Percentiles rank a stretch among this genome's conserved stretches.
These are phyloP conservation scores for Adrianichthys oophorus DNA, from an alignment of 2,797 vertebrate species.

Conservation along the genomic window DNA sequence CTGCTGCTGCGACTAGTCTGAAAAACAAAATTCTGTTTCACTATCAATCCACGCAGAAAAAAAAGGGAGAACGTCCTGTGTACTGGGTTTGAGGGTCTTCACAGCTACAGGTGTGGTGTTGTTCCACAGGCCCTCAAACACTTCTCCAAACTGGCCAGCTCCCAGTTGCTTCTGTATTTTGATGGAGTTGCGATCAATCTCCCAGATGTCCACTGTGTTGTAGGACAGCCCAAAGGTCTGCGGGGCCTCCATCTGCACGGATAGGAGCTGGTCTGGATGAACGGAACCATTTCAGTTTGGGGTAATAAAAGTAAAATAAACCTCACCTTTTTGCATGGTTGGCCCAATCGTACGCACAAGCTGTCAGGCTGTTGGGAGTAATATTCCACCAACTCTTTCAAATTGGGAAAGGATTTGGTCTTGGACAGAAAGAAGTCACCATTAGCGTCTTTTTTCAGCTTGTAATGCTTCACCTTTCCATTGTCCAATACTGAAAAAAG, in stretches of 20 bases:
- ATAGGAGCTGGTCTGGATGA: not conserved
- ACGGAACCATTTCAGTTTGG: not conserved
- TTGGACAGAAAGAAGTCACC: constrained; percentile 81
- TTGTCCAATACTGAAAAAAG: constrained; percentile 83
- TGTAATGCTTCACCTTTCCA: constrained; percentile 89
- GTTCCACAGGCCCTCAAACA: constrained; percentile 93
- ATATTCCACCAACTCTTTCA: constrained; percentile 83
- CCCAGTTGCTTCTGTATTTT: constrained; percentile 84
- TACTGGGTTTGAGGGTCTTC: constrained; percentile 94
- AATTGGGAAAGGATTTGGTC: constrained; percentile 72
- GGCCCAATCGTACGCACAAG: constrained; percentile 81
- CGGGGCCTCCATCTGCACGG: constrained; percentile 70
- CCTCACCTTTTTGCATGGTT: constrained; percentile 89
- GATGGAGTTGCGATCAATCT: constrained; percentile 87
- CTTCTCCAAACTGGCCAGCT: constrained; percentile 94
- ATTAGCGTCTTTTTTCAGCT: constrained; percentile 76
- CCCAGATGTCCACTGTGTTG: constrained; percentile 94
- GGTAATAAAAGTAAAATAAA: not conserved
- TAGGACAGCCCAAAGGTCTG: constrained; percentile 87
- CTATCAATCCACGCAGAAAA: no score
- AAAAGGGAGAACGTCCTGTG: no score
- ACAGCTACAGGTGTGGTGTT: constrained; percentile 88
- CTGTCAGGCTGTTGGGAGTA: constrained; percentile 81
- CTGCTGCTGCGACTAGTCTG: no score
- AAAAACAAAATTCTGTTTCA: no score